These are phyloP conservation scores for Syrphus vitripennis DNA, from an alignment of 2,888 invertebrate species.

Conservation along the genomic window DNA sequence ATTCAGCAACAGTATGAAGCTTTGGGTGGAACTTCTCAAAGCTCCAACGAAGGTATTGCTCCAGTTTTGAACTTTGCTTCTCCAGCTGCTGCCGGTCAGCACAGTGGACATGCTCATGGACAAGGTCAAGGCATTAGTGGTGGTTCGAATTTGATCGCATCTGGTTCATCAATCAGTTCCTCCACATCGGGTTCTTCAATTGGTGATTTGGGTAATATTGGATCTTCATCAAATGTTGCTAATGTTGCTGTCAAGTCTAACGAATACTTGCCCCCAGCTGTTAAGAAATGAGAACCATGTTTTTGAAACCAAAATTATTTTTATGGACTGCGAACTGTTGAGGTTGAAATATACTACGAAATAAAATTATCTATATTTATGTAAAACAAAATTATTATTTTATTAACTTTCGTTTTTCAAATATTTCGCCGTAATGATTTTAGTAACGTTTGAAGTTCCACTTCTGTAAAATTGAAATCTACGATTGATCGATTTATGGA, in stretches of 20 bases:
- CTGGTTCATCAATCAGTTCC: not conserved
- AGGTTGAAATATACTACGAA: not conserved
- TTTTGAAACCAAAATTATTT: too few species aligned
- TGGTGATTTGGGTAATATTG: not conserved
- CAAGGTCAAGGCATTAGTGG: not conserved
- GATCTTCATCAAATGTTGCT: not conserved
- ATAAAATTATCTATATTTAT: not conserved
- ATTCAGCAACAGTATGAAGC: constrained; percentile 77
- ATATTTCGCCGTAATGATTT: too few species aligned
- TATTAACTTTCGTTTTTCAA: too few species aligned
- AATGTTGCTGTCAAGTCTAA: not conserved
- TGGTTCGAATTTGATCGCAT: not conserved
- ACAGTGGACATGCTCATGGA: not conserved
- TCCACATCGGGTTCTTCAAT: not conserved
- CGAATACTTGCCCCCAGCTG: not conserved
- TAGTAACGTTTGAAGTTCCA: too few species aligned
- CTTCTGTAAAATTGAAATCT: too few species aligned
- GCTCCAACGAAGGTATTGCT: constrained; percentile 76
- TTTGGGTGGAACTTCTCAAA: constrained; percentile 75
- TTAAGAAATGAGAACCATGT: not conserved
- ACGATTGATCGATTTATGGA: too few species aligned
- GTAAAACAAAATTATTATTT: too few species aligned
- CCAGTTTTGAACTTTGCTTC: constrained; percentile 71
- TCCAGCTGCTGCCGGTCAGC: not conserved
- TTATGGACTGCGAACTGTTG: not conserved